These are phyloP conservation scores for Dinocampus coccinellae DNA, from an alignment of 2,888 invertebrate genomes.

Conservation along the genomic window DNA sequence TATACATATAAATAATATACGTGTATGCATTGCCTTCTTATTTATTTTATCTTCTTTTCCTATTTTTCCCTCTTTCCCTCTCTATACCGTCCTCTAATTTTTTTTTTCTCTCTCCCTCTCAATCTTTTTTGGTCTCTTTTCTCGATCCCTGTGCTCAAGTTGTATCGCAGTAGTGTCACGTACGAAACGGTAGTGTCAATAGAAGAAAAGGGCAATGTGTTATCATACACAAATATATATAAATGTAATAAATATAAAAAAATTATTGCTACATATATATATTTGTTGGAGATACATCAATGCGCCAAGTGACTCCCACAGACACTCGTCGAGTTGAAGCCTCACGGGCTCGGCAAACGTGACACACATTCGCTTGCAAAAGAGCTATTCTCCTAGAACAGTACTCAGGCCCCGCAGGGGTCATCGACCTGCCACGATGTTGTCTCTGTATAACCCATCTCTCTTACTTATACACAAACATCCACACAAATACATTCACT, in stretches of 20 bases:
- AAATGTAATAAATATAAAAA: not conserved
- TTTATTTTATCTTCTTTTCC: not conserved
- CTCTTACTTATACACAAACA: no score
- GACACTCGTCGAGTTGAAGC: slow-evolving; percentile 27
- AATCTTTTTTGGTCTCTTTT: not conserved
- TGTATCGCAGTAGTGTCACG: slow-evolving; percentile 6
- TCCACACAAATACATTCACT: no score
- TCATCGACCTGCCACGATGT: slow-evolving; percentile 51
- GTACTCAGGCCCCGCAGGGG: slow-evolving; percentile 50
- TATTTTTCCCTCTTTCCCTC: not conserved
- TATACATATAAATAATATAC: not conserved
- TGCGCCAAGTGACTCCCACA: slow-evolving; percentile 31
- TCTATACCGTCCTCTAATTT: not conserved
- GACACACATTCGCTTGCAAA: slow-evolving; percentile 62
- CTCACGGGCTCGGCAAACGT: slow-evolving; percentile 54
- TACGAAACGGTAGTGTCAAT: not conserved
- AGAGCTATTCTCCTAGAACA: slow-evolving; percentile 62
- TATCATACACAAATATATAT: slow-evolving; percentile 14
- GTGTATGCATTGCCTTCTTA: not conserved
- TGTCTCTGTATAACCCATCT: slow-evolving; percentile 13
- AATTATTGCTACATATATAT: not conserved
- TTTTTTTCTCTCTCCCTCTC: not conserved
- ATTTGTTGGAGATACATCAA: slow-evolving; percentile 30
- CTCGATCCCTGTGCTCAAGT: not conserved
- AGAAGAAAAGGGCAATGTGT: slow-evolving; percentile 18